phyloP scores from a whole-genome alignment of 2,797 vertebrate genomes.

The Xiphophorus birchmanni region DNA sequence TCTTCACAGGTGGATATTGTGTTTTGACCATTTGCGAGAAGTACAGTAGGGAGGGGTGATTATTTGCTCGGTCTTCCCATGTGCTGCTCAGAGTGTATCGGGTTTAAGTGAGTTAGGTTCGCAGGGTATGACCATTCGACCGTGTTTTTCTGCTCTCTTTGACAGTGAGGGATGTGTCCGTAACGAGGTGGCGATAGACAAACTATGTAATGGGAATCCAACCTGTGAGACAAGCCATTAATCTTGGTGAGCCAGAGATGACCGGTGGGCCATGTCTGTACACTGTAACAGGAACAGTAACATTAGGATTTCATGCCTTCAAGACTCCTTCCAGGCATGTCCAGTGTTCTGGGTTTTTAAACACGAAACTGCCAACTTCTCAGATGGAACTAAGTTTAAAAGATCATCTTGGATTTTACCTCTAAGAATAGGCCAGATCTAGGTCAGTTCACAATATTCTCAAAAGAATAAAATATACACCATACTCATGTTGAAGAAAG shows the following conservation, averaged over 20 bases:
- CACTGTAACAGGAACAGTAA: constrained; percentile 71
- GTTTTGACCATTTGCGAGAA: constrained; percentile 28
- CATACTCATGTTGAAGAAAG: constrained; percentile 23
- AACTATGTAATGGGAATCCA: constrained; percentile 67
- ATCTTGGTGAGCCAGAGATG: constrained; percentile 71
- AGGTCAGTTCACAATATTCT: constrained; percentile 62
- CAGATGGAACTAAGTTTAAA: constrained; percentile 30
- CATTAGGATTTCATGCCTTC: constrained; percentile 65
- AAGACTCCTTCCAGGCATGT: constrained; percentile 65
- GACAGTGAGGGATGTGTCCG: constrained; percentile 69
- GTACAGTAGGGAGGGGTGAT: constrained; percentile 4
- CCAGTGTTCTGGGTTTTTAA: constrained; percentile 61
- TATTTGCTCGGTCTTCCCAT: constrained; percentile 52
- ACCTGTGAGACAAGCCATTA: constrained; percentile 71
- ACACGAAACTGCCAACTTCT: constrained; percentile 61
- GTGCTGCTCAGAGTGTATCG: constrained; percentile 54
- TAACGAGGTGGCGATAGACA: constrained; percentile 73
- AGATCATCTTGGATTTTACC: constrained; percentile 53
- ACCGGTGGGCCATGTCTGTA: constrained; percentile 70
- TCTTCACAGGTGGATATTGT: constrained; percentile 9
- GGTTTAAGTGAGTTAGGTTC: constrained; percentile 50
- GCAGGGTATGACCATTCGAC: constrained; percentile 36
- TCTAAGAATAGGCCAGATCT: constrained; percentile 56
- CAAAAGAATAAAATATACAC: constrained; percentile 33
- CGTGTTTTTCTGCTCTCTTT: constrained; percentile 35